Evolutionary conservation across 2,113 vertebrate genomes (phyloP).

Genomic region (Microcebus lehilahytsara): DNA sequence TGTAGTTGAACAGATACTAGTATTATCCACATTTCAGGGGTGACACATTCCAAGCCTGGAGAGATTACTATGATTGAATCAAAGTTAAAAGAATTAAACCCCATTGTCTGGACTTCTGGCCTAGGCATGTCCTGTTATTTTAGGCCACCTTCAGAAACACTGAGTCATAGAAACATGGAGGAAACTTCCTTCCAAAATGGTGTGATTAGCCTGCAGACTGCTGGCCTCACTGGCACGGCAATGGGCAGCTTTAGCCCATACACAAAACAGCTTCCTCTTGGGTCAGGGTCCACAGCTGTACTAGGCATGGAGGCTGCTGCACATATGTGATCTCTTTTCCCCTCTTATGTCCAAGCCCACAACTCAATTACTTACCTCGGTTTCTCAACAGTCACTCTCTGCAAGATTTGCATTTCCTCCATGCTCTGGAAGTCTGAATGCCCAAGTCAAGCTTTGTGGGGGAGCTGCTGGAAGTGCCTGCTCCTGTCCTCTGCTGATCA

Average conservation of each 20-base stretch:
- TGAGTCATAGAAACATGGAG: background rate
- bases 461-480: conserved; percentile 42
- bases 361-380: conserved; percentile 65
- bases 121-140: background rate
- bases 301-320: conserved; percentile 44
- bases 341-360: conserved; percentile 54
- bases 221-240: accelerated
- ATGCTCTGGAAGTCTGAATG: background rate
- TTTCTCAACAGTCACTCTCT: conserved; percentile 31
- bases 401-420: conserved; percentile 1
- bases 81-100: background rate
- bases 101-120: background rate
- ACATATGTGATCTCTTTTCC: conserved; percentile 42
- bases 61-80: background rate
- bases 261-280: conserved; percentile 59
- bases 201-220: background rate
- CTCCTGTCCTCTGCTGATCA: conserved; percentile 37
- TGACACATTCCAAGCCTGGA: background rate
- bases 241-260: accelerated
- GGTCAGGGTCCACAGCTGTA: conserved; percentile 56
- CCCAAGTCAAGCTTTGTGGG: background rate
- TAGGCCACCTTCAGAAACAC: background rate
- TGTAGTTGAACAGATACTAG: background rate
- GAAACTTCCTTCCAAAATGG: background rate
- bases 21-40: background rate